Conservation (phyloP, 2,888 invertebrate genomes). For the Harpalus rubripes region DNA sequence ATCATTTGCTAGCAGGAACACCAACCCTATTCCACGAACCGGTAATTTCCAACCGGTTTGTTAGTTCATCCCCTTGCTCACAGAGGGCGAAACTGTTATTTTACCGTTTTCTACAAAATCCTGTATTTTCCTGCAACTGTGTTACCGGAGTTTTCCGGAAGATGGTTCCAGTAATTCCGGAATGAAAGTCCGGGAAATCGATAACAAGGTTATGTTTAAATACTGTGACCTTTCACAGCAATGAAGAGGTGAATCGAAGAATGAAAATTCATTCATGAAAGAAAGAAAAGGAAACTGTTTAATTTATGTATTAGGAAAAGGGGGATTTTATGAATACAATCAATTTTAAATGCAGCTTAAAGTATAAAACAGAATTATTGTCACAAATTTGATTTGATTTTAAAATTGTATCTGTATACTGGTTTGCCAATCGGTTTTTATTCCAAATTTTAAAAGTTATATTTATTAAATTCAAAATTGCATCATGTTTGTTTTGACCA, state of each 20-base stretch:
- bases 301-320: constrained; percentile 7
- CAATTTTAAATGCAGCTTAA: too few species aligned
- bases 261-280: too few species aligned
- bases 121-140: neutral
- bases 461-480: too few species aligned
- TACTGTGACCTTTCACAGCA: neutral
- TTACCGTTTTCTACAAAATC: neutral
- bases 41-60: neutral
- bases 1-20: neutral
- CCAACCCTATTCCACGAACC: too few species aligned
- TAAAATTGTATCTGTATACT: neutral
- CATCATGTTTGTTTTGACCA: too few species aligned
- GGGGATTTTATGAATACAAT: neutral
- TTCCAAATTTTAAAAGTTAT: too few species aligned
- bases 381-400: neutral
- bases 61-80: neutral
- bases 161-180: neutral
- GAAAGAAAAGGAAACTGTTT: neutral
- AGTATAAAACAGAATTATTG: too few species aligned
- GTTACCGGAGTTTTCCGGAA: neutral
- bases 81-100: neutral
- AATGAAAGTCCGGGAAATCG: constrained; percentile 20
- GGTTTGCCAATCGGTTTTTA: too few species aligned
- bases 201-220: constrained; percentile 48
- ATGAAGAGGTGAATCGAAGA: neutral